Percentiles rank a stretch among this genome's conserved stretches.
phyloP scores from a whole-genome alignment of 1,140 invertebrate species.

The Teleopsis dalmanni region DNA sequence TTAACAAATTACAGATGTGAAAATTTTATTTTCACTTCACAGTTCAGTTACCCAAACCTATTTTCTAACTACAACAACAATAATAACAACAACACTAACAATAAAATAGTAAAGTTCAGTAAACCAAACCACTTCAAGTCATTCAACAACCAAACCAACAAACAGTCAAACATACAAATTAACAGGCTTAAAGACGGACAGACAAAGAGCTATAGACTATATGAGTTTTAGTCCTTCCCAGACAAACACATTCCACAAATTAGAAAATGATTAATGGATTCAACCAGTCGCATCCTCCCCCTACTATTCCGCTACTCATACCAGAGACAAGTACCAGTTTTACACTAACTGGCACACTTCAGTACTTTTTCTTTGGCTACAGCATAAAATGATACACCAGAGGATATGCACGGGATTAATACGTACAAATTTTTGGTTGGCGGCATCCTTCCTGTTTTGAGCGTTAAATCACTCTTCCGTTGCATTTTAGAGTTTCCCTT shows the following conservation, averaged over 20 bases:
- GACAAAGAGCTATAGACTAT: conserved; percentile 11
- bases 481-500: conserved; percentile 1
- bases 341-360: conserved; percentile 42
- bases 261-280: conserved; percentile 46
- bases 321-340: background rate
- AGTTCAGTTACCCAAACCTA: conserved; percentile 1
- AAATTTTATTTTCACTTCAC: conserved; percentile 35
- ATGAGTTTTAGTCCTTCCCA: conserved; percentile 10
- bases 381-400: conserved; percentile 40
- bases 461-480: conserved; percentile 37
- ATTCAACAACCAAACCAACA: background rate
- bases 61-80: no score
- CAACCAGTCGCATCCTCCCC: conserved; percentile 31
- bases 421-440: no score
- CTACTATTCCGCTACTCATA: background rate
- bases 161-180: no score
- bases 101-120: no score
- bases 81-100: background rate
- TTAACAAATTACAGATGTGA: conserved; percentile 46
- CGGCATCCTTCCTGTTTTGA: conserved; percentile 1
- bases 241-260: conserved; percentile 37
- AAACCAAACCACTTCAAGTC: background rate
- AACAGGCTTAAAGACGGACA: background rate
- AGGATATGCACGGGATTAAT: conserved; percentile 19
- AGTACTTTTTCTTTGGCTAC: background rate